These are phyloP conservation scores for Cranoglanis bouderius DNA, from an alignment of 2,113 vertebrate species.

Conservation along the genomic window DNA sequence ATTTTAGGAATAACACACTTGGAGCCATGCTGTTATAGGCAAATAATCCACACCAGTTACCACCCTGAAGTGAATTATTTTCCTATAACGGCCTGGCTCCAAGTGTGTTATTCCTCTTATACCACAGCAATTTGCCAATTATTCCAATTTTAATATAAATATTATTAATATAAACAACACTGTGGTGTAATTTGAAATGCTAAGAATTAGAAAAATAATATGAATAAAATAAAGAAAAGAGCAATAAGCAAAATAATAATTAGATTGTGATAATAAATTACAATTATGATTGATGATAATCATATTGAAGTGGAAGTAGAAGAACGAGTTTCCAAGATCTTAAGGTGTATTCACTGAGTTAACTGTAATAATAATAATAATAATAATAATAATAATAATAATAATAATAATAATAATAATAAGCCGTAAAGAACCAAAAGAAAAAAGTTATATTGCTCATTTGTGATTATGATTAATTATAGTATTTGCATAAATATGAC, in stretches of 20 bases:
- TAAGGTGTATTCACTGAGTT: not conserved
- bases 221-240: not conserved
- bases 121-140: not conserved
- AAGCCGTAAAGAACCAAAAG: not conserved
- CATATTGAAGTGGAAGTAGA: not conserved
- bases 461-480: too few relatives aligned
- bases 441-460: too few relatives aligned
- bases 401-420: too few relatives aligned
- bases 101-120: not conserved
- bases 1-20: not conserved
- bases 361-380: not conserved
- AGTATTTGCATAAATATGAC: too few relatives aligned
- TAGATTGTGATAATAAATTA: not conserved
- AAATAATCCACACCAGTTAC: not conserved
- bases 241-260: not conserved
- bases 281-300: not conserved
- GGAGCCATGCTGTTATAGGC: not conserved
- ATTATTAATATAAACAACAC: too few relatives aligned
- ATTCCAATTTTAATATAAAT: not conserved
- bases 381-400: not conserved
- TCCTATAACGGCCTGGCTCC: not conserved
- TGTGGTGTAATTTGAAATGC: not conserved
- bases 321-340: not conserved
- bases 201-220: not conserved
- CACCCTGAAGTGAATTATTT: not conserved